These are phyloP conservation scores for Acanthoscelides obtectus DNA, from an alignment of 2,888 invertebrate genomes.

Conservation along the genomic window DNA sequence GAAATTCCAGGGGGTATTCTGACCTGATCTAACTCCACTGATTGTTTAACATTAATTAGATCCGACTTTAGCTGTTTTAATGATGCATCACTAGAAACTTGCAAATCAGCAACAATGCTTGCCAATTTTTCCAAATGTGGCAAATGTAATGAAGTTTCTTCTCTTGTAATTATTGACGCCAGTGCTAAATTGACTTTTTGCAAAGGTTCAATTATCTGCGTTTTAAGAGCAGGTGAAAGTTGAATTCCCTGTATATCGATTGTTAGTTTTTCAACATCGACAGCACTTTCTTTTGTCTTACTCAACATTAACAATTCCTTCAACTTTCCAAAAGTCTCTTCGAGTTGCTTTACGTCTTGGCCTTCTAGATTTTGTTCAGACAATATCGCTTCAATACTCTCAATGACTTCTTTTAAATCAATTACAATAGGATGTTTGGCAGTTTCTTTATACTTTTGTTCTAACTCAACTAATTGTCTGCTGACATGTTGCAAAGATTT, in stretches of 20 bases:
- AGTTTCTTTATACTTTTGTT: not conserved
- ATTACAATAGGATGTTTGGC: not conserved
- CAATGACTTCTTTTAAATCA: not conserved
- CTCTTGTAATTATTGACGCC: not conserved
- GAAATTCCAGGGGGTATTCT: not conserved
- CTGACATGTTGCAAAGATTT: not conserved
- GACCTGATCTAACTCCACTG: not conserved
- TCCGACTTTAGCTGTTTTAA: not conserved
- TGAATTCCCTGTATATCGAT: not conserved
- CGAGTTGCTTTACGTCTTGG: not conserved
- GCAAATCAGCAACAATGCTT: not conserved
- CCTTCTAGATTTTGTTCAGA: not conserved
- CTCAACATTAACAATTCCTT: not conserved
- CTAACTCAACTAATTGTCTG: not conserved
- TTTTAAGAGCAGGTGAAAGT: not conserved
- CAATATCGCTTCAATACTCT: not conserved
- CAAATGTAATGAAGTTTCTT: not conserved
- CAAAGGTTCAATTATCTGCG: not conserved
- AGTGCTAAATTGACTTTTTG: not conserved
- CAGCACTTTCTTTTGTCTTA: not conserved
- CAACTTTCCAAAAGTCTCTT: slow-evolving; percentile 4
- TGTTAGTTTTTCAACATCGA: not conserved
- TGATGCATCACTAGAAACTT: not conserved
- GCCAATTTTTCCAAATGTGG: not conserved
- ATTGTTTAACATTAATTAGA: not conserved